Conservation (phyloP, 2,888 invertebrate species). For the Polia nebulosa region DNA sequence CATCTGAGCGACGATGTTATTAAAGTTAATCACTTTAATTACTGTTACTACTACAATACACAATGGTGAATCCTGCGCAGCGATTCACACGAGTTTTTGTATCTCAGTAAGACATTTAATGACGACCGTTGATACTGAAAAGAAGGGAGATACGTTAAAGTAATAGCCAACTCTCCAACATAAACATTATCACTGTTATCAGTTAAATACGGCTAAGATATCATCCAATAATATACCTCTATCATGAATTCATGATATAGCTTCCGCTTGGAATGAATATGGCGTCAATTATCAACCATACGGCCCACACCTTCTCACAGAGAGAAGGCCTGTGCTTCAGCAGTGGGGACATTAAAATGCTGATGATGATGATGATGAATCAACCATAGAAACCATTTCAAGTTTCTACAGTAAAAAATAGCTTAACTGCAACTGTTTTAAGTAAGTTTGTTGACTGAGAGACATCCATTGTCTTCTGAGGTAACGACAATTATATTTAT, state of each 20-base stretch:
- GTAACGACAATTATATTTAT: too few species aligned
- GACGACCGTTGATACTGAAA: slow-evolving; percentile 20
- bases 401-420: not conserved
- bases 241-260: not conserved
- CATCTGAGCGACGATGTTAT: slow-evolving; percentile 54
- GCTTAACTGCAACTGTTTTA: not conserved
- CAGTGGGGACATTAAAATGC: too few species aligned
- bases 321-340: too few species aligned
- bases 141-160: slow-evolving; percentile 1
- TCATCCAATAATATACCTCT: not conserved
- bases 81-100: slow-evolving; percentile 59
- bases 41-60: slow-evolving; percentile 47
- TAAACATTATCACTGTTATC: not conserved
- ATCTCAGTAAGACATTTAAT: slow-evolving; percentile 35
- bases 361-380: too few species aligned
- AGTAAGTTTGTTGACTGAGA: not conserved
- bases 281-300: not conserved
- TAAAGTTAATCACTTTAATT: slow-evolving; percentile 60
- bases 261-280: not conserved
- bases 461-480: too few species aligned
- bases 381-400: not conserved
- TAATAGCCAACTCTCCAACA: not conserved
- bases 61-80: slow-evolving; percentile 45
- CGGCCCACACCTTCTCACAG: too few species aligned
- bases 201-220: not conserved